Conservation (phyloP, 2,113 vertebrate species). For the Eurystomus gularis region DNA sequence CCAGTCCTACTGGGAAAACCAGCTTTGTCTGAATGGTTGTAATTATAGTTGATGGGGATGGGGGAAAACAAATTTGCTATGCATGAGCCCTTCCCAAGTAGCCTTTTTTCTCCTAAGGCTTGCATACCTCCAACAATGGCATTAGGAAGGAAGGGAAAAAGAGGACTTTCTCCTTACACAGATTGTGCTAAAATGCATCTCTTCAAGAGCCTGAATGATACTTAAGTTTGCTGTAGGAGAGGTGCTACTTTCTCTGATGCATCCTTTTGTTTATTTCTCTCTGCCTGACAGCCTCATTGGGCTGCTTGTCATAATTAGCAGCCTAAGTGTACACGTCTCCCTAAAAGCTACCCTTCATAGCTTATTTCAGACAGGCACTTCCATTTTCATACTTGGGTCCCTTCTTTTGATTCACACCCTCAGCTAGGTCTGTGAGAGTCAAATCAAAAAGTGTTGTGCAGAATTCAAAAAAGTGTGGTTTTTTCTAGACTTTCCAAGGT, state of each 20-base stretch:
- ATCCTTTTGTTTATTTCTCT: slow-evolving; percentile 27
- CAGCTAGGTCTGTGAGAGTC: neutral
- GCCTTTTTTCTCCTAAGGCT: neutral
- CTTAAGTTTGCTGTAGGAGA: neutral
- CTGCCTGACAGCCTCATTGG: neutral
- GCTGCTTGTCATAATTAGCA: neutral
- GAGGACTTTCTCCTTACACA: neutral
- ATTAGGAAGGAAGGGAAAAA: neutral
- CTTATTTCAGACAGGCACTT: neutral
- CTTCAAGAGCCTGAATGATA: neutral
- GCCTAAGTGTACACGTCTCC: neutral
- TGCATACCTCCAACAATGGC: slow-evolving; percentile 1
- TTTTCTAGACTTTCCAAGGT: neutral
- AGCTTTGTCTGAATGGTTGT: slow-evolving; percentile 61
- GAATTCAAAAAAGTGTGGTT: neutral
- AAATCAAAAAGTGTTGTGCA: neutral
- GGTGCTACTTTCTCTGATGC: neutral
- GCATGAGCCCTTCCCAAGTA: slow-evolving; percentile 54
- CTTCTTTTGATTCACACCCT: neutral
- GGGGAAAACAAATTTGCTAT: slow-evolving; percentile 56
- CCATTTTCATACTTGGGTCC: neutral
- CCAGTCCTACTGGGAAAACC: slow-evolving; percentile 68
- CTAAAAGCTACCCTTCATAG: neutral
- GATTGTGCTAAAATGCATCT: neutral
- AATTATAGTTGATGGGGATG: slow-evolving; percentile 63